Evolutionary conservation across 2,888 invertebrate species (phyloP).

Genomic region (Archaeoteleia sp.): DNA sequence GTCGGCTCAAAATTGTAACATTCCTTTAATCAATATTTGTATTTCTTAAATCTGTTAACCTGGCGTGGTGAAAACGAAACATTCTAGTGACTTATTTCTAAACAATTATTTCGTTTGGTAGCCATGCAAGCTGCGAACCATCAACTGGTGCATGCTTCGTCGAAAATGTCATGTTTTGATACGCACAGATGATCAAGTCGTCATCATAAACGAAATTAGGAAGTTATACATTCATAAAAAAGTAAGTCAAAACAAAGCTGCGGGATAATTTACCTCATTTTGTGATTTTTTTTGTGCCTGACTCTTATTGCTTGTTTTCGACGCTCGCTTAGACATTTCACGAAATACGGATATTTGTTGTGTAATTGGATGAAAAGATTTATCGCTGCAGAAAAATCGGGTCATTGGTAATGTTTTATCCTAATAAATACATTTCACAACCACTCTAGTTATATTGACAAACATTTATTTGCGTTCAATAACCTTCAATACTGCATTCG

Average conservation of each 20-base stretch:
- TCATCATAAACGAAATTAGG: constrained; percentile 43
- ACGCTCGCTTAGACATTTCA: constrained; percentile 64
- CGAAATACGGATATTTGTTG: constrained; percentile 19
- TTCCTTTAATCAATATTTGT: too few species aligned
- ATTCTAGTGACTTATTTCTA: too few species aligned
- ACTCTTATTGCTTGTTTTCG: constrained; percentile 56
- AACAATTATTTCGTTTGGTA: too few species aligned
- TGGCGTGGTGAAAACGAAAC: too few species aligned
- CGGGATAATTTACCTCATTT: constrained; percentile 59
- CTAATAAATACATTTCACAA: too few species aligned
- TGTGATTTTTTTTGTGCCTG: constrained; percentile 42
- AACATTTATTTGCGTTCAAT: constrained; percentile 10
- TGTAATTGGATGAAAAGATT: too few species aligned
- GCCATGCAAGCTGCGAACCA: background rate
- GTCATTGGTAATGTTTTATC: too few species aligned
- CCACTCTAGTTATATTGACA: too few species aligned
- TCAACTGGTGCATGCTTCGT: constrained; percentile 35
- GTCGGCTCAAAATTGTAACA: too few species aligned
- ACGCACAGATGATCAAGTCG: constrained; percentile 64
- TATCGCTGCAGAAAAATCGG: too few species aligned
- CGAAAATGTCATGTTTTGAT: constrained; percentile 65
- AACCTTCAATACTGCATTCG: constrained; percentile 13
- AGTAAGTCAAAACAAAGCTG: constrained; percentile 55
- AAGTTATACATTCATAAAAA: constrained; percentile 21
- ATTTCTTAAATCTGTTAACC: too few species aligned